Conservation (phyloP, 2,888 invertebrate genomes). For the Phlogophora meticulosa region DNA sequence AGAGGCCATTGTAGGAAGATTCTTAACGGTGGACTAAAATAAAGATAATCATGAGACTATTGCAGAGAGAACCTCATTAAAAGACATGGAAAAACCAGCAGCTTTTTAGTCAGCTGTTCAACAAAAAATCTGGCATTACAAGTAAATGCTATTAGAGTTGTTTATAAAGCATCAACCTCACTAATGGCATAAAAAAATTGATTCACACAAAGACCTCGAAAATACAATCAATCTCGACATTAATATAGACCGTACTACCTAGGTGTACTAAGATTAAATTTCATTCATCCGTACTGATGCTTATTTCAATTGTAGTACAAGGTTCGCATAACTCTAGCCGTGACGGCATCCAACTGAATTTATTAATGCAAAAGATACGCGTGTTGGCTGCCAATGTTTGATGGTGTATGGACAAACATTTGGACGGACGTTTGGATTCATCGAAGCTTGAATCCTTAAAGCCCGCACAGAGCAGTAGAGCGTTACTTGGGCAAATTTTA, state of each 20-base stretch:
- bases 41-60: slow-evolving; percentile 5
- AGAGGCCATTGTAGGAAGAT: slow-evolving; percentile 1
- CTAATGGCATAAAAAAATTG: slow-evolving; percentile 23
- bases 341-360: slow-evolving; percentile 73
- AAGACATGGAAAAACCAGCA: not conserved
- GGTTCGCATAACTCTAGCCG: slow-evolving; percentile 74
- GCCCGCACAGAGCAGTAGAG: not conserved
- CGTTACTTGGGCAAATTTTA: slow-evolving; percentile 3
- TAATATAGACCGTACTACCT: slow-evolving; percentile 39
- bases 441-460: slow-evolving; percentile 24
- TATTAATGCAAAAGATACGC: slow-evolving; percentile 65
- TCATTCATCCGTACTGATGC: slow-evolving; percentile 71
- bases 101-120: not conserved
- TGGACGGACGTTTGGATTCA: slow-evolving; percentile 17
- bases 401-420: slow-evolving; percentile 37
- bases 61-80: not conserved
- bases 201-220: slow-evolving; percentile 23
- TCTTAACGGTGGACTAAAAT: not conserved
- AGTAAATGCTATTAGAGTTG: slow-evolving; percentile 8
- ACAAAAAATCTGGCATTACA: slow-evolving; percentile 22
- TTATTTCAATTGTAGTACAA: slow-evolving; percentile 77
- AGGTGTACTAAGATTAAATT: slow-evolving; percentile 72
- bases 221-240: slow-evolving; percentile 46
- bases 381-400: slow-evolving; percentile 58
- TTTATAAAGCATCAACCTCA: slow-evolving; percentile 12